Base-by-base conservation (phyloP, 2,888 invertebrate genomes). In the Amphimallon solstitiale region DNA sequence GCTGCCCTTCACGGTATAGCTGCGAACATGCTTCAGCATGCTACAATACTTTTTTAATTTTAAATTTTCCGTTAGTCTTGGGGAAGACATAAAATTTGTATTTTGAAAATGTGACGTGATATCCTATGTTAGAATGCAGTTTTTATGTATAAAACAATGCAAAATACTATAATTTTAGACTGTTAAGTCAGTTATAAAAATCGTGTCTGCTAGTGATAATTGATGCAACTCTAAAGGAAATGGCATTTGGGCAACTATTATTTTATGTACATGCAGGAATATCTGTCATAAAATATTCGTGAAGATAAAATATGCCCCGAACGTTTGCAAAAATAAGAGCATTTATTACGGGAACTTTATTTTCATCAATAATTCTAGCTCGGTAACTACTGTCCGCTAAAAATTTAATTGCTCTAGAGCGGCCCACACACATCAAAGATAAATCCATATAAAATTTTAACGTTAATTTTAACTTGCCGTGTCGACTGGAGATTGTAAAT, bases 391-490 rank as follows among this genome's bases (percentile, higher is more conserved):
- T 9, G 4, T 2, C 21, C 10, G 21, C 19, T 46, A 23, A 49
- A 49, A 49, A 49, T 49, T 49, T 12, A 29, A 49, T 49, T 5
- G 12, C 29, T 1, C 2, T 29, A n/a, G 3, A 9, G 21, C 48
- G 1, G 23, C n/a, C 12, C 48, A n/a, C 29, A n/a, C 29, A 49
- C 48, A 19, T 49, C 21, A 49, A 23, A 49, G 14, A 49, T 49
- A 49, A 46, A 46, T 21, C 19, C 46, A n/a, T n/a, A 46, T 46
- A 46, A 49, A 49, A 21, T 49, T 49, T 23, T n/a, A 6, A n/a
- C 48, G 48, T 49, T 49, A 49, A 49, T 49, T 49, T 49, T 29
- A 49, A 29, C 23, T 49, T 49, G 48, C 23, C 48, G 48, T 14
- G 48, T 49, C 48, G 21, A 21, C 48, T 19, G 6, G 29, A 49